Base-by-base conservation (phyloP, 1,140 invertebrate genomes). In the Ladona fulva region DNA sequence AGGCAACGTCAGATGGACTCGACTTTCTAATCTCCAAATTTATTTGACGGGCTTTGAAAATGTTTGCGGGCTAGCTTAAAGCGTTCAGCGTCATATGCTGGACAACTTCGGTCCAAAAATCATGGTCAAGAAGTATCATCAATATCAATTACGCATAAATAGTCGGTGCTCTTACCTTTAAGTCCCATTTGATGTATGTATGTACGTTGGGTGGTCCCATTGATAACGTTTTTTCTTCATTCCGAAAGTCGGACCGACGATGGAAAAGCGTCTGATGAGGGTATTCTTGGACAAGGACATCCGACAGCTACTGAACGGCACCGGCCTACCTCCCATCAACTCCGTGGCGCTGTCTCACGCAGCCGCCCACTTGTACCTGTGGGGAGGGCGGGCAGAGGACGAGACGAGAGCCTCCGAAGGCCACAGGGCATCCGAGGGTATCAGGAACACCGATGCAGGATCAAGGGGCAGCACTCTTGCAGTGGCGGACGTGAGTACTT, bases 271-370 rank as follows among this genome's bases (percentile, higher is more conserved):
- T 74, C 77, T 80, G 74, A 78, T 83, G 19, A 79, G 81, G 59
- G 79, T 80, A 25, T 83, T 83, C 80, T 79, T 84, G 22, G 80
- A 83, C 59, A 79, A 80, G 52, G 80, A 83, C 25, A 81, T 83
- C 74, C 75, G 81, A 16, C 80, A 82, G 78, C 78, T 84, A 16
- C 79, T 82, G 42, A 79, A 82, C 10, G 79, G 80, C 73, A 59
- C 79, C 52, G 75, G 78, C 7, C 73, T 82, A 19, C 74, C 76
- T 0, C 74, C 80, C n/a, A 42, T 76, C 16, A 79, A 77, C 22
- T 25, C 75, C 19, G 79, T 81, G 5, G 82, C 83, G 8, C 80
- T 84, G 74, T 80, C 80, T 24, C 83, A 84, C 78, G 79, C 82
- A 12, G 80, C 83, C 10, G 80, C 78, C 42, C 81, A 80, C 24